These are phyloP conservation scores for Parasteatoda lunata DNA, from an alignment of 2,888 invertebrate genomes.

Conservation along the genomic window DNA sequence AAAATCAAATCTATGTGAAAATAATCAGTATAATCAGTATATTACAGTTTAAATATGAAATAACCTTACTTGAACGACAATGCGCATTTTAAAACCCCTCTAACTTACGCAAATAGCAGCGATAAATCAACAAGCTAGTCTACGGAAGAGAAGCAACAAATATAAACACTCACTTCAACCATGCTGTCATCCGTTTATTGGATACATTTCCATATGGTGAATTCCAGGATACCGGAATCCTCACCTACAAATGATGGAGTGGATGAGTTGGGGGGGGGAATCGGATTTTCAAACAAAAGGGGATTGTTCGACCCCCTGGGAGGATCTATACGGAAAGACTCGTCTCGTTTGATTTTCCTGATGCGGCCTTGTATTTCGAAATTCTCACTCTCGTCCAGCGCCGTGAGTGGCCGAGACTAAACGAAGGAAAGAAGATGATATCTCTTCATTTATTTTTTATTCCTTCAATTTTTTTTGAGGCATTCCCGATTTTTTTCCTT, in stretches of 20 bases:
- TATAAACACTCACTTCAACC: not conserved
- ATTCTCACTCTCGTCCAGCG: constrained; percentile 9
- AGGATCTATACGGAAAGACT: not conserved
- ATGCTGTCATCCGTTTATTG: not conserved
- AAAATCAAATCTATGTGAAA: too few species aligned
- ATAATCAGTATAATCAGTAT: too few species aligned
- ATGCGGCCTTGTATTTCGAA: not conserved
- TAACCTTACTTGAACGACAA: too few species aligned
- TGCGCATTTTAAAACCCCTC: not conserved
- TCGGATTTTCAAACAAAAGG: not conserved
- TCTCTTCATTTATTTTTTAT: not conserved
- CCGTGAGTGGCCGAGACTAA: constrained; percentile 19
- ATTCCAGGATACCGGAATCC: not conserved
- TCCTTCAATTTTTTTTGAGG: not conserved
- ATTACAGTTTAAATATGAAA: too few species aligned
- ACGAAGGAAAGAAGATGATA: not conserved
- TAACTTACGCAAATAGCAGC: not conserved
- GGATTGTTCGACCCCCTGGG: not conserved
- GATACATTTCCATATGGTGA: constrained; percentile 14
- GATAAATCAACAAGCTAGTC: not conserved
- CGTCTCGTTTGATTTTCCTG: constrained; percentile 8
- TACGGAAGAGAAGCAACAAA: not conserved
- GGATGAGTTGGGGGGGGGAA: not conserved
- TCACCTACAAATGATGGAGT: not conserved
- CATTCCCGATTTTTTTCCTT: not conserved